Evolutionary conservation across 2,888 invertebrate species (phyloP).

Genomic region (Tipula lateralis): DNA sequence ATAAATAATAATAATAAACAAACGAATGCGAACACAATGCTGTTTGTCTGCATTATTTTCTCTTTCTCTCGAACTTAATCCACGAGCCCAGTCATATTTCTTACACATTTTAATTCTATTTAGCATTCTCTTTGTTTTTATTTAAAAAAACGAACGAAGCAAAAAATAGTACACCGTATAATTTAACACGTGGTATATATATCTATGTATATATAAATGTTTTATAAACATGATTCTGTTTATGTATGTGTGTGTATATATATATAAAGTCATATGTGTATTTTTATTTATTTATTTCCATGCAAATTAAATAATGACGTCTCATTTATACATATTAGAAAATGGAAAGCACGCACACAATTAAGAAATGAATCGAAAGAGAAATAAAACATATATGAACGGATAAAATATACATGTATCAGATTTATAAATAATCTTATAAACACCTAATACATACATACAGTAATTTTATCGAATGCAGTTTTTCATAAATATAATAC

Average conservation of each 20-base stretch:
- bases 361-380: no score
- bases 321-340: not conserved
- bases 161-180: not conserved
- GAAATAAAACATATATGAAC: not conserved
- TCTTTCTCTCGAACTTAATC: not conserved
- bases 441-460: no score
- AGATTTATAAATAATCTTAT: no score
- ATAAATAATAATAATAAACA: conserved; percentile 2
- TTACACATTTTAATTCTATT: not conserved
- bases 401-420: not conserved
- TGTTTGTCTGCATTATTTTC: not conserved
- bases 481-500: not conserved
- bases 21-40: not conserved
- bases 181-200: conserved; percentile 12
- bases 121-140: conserved; percentile 2
- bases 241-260: not conserved
- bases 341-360: not conserved
- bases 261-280: not conserved
- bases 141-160: not conserved
- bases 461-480: not conserved
- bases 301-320: conserved; percentile 7
- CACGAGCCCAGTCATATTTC: not conserved
- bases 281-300: not conserved
- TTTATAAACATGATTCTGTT: not conserved
- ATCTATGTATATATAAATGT: not conserved